Conservation (phyloP, 2,113 vertebrate genomes). For the Melanerpes aurifrons region DNA sequence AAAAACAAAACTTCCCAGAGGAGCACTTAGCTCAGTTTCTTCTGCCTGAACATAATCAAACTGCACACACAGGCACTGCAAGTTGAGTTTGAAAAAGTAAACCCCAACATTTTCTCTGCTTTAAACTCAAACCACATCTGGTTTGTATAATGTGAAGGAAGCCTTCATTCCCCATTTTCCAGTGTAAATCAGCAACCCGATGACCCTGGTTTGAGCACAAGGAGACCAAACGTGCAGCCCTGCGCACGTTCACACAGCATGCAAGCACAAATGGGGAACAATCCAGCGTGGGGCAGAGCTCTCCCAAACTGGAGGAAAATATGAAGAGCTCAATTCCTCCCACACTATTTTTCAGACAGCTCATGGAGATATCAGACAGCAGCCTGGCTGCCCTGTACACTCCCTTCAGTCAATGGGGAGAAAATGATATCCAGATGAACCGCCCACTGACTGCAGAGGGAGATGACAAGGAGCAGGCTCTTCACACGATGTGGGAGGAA, state of each 20-base stretch:
- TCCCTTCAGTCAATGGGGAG: conserved; percentile 30
- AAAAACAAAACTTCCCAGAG: neutral
- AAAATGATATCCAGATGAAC: conserved; percentile 65
- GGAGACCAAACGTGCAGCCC: neutral
- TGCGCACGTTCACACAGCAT: neutral
- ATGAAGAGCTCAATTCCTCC: neutral
- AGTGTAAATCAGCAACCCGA: conserved; percentile 15
- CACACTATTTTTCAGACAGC: conserved; percentile 13
- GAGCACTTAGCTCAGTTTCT: conserved; percentile 28
- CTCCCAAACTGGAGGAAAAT: neutral
- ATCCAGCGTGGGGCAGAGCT: neutral
- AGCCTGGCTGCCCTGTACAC: neutral
- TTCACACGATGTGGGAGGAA: conserved; percentile 35
- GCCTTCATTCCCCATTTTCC: conserved; percentile 25
- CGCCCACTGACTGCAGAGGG: conserved; percentile 16
- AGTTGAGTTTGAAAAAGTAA: neutral
- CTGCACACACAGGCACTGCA: conserved; percentile 2
- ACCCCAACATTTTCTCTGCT: neutral
- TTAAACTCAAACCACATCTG: conserved; percentile 41
- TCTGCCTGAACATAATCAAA: conserved; percentile 39
- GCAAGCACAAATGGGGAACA: neutral
- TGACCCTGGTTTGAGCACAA: neutral
- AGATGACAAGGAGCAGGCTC: neutral
- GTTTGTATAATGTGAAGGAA: conserved; percentile 26
- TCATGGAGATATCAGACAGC: conserved; percentile 29